Evolutionary conservation across 92 coral and sea anemone genomes (phyloP), one percentile per base, ranked within the genome.

Genomic region (Siderastrea siderea): DNA sequence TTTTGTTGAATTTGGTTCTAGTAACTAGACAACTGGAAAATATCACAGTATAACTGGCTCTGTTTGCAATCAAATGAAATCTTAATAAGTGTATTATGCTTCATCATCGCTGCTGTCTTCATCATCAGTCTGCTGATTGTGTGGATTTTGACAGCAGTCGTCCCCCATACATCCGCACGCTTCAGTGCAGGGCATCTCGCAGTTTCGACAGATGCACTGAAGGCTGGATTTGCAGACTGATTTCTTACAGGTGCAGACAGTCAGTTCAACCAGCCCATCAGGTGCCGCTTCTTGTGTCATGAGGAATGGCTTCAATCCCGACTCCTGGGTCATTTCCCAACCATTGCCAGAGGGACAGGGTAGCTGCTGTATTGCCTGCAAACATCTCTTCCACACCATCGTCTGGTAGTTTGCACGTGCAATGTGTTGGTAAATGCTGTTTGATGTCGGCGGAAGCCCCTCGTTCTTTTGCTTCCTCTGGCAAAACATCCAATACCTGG

Each of bases 221-320:
- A n/a, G 9, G 48, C 17, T 81, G 12, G 62, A 75, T 71, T 62
- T 87, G 83, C 94, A 87, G 12, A 71, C 79, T 6, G 89, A 82
- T 86, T 71, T 88, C 3, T 77, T 77, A 61, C 92, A 87, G 52
- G 83, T 86, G 74, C 92, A 91, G 38, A 74, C 45, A 1, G 67
- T 44, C 67, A 87, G 71, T 47, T 81, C 94, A 9, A 68, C 74
- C 15, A 91, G 50, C 6, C 91, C 73, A 60, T 87, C 51, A 61
- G 94, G 94, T 61, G 94, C 94, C 9, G 91, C 55, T 11, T 91
- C 80, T 71, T 82, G 75, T 26, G 91, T 66, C 82, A 91, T 82
- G 7, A 82, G 55, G 38, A 91, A 59, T 3, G 94, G 94, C 17
- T 76, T 71, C 57, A 91, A 26, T 26, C 0, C 43, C 44, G 49